phyloP scores from a whole-genome alignment of 1,140 invertebrate genomes.

The Eueides isabella region DNA sequence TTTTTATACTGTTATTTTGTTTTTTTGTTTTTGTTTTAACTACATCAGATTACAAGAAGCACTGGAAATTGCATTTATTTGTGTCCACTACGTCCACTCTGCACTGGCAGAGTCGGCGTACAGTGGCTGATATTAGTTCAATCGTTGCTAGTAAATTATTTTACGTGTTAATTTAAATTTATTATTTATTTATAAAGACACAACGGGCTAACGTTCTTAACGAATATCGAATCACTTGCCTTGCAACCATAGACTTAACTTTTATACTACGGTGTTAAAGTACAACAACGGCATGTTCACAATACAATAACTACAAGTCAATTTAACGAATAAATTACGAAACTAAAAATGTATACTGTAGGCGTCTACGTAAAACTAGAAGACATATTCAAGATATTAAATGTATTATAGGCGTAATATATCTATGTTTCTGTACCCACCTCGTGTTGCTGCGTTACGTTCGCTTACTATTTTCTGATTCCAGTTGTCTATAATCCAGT shows the following conservation, averaged over 20 bases:
- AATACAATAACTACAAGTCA: conserved; percentile 67
- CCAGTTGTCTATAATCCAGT: conserved; percentile 29
- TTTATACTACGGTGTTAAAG: conserved; percentile 25
- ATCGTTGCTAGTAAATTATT: conserved; percentile 46
- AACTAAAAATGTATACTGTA: conserved; percentile 38
- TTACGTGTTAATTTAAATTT: conserved; percentile 42
- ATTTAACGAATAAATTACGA: conserved; percentile 57
- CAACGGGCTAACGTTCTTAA: conserved; percentile 35
- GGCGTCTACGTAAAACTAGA: conserved; percentile 19
- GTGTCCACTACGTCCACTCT: conserved; percentile 54
- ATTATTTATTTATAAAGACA: conserved; percentile 40
- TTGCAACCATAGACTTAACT: conserved; percentile 21
- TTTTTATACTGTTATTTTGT: conserved; percentile 71
- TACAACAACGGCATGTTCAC: conserved; percentile 35
- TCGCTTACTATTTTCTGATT: conserved; percentile 33
- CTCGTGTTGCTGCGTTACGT: conserved; percentile 27
- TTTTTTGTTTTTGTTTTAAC: conserved; percentile 54
- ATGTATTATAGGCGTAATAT: conserved; percentile 26
- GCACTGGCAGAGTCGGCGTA: conserved; percentile 50
- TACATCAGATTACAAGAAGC: conserved; percentile 55
- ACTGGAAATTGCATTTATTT: conserved; percentile 78
- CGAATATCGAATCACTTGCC: conserved; percentile 25
- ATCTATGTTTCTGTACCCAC: conserved; percentile 29
- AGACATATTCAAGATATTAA: conserved; percentile 15
- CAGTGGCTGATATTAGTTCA: conserved; percentile 49